Conservation (phyloP, 2,797 vertebrate species). For the Pogoniulus pusillus region DNA sequence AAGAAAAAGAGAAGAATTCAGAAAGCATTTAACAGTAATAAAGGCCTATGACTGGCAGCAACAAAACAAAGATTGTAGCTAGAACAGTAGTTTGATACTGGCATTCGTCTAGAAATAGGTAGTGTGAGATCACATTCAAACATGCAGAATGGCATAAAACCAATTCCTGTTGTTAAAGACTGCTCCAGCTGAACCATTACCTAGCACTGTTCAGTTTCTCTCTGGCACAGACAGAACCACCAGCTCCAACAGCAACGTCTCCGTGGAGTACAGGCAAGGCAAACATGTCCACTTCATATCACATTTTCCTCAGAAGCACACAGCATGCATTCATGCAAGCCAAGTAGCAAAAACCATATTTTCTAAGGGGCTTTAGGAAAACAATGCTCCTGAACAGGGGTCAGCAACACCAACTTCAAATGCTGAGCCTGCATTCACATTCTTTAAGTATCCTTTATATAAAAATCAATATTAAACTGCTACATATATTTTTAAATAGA, state of each 20-base stretch:
- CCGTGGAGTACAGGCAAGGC: accelerated
- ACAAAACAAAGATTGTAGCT: not conserved
- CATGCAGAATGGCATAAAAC: not conserved
- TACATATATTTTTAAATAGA: not conserved
- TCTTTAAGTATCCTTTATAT: not conserved
- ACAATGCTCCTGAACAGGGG: accelerated
- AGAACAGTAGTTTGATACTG: not conserved
- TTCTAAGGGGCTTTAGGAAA: not conserved
- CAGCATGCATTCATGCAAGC: not conserved
- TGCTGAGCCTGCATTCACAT: not conserved
- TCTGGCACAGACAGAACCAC: not conserved
- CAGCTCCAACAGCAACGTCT: not conserved
- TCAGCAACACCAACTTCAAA: not conserved
- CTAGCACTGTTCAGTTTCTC: not conserved
- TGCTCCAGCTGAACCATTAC: not conserved
- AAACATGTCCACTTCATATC: not conserved
- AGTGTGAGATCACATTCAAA: not conserved
- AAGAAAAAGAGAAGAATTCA: not conserved
- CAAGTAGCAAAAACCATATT: not conserved
- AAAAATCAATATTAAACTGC: not conserved
- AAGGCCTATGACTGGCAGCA: not conserved
- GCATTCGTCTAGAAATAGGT: not conserved
- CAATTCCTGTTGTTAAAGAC: not conserved
- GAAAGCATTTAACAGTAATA: not conserved
- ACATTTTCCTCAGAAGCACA: not conserved